Percentiles rank a stretch among this genome's conserved stretches.
Evolutionary conservation across 2,888 invertebrate genomes (phyloP).

Genomic region (Caenorhabditis plicata): DNA sequence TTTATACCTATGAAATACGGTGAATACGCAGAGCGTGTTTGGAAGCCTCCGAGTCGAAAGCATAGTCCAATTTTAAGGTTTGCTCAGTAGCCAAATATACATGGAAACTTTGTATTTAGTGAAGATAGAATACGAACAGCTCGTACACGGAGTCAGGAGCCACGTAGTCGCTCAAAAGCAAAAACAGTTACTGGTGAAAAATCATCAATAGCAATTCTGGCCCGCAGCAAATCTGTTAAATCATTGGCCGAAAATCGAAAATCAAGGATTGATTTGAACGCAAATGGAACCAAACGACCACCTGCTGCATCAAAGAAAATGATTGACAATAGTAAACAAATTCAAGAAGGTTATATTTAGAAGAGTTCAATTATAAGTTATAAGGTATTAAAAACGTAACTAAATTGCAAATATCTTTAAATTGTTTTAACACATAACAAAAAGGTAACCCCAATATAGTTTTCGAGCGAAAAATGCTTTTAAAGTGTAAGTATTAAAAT

Average conservation of each 20-base stretch:
- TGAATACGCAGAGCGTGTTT: conserved; percentile 16
- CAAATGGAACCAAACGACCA: conserved; percentile 1
- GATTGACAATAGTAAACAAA: no score
- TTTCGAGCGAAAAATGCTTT: no score
- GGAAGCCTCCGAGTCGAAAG: conserved; percentile 35
- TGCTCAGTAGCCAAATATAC: neutral
- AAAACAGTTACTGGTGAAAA: neutral
- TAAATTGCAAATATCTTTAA: no score
- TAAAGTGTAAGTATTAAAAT: no score
- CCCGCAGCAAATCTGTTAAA: conserved; percentile 15
- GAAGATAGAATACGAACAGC: conserved; percentile 27
- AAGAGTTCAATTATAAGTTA: no score
- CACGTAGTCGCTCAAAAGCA: conserved; percentile 6
- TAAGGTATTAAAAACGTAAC: no score
- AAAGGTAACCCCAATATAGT: no score
- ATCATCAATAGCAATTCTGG: neutral
- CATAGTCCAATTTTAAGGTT: conserved; percentile 29
- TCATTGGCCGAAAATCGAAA: conserved; percentile 14
- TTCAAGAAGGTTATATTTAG: no score
- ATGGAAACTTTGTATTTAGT: conserved; percentile 1
- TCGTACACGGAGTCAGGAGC: conserved; percentile 28
- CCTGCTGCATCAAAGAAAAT: conserved; percentile 3
- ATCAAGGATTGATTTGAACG: conserved; percentile 15
- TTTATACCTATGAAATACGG: conserved; percentile 34
- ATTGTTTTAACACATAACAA: no score